Evolutionary conservation across 2,113 vertebrate genomes (phyloP), one percentile per base, ranked within the genome.

Genomic region (Sisor rabdophorus): DNA sequence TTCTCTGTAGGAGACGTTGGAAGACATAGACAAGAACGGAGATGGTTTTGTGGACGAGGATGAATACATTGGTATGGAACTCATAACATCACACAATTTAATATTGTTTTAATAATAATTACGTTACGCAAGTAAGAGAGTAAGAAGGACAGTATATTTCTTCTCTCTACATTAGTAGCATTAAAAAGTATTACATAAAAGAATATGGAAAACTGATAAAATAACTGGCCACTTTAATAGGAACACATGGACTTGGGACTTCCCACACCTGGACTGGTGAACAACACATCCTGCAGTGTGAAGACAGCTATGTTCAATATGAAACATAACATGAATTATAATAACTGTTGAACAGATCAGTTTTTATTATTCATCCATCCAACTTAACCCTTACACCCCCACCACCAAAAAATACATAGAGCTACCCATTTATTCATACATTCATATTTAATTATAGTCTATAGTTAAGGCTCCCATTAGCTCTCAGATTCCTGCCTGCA

Each of bases 41-140:
- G 96, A 99, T 22, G 96, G 96, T 54, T 93, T 95, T 73, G 95
- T 99, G 84, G 96, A 98, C 88, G 94, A 97, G 85, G 95, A 98
- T 10, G 96, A 99, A 77, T 99, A 98, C 79, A 96, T 99, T 19
- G 95, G 97, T 98, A 89, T 91, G 90, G 19, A 36, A n/a, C 30
- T 55, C 19, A 4, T 36, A 3, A 4, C 11, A 24, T 30, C 50
- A 11, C 22, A 12, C 11, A n/a, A 19, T 22, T 68, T 53, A 26
- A 0, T 17, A 0, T 1, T 59, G 15, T 75, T 68, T 55, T 22
- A n/a, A 11, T 65, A 17, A 15, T 40, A n/a, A n/a, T n/a, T n/a
- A n/a, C n/a, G n/a, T n/a, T n/a, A n/a, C n/a, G n/a, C n/a, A n/a
- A n/a, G n/a, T n/a, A n/a, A n/a, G n/a, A n/a, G n/a, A n/a, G n/a